Evolutionary conservation across 2,797 vertebrate species (phyloP).

Genomic region (Paramormyrops hopkinsi): DNA sequence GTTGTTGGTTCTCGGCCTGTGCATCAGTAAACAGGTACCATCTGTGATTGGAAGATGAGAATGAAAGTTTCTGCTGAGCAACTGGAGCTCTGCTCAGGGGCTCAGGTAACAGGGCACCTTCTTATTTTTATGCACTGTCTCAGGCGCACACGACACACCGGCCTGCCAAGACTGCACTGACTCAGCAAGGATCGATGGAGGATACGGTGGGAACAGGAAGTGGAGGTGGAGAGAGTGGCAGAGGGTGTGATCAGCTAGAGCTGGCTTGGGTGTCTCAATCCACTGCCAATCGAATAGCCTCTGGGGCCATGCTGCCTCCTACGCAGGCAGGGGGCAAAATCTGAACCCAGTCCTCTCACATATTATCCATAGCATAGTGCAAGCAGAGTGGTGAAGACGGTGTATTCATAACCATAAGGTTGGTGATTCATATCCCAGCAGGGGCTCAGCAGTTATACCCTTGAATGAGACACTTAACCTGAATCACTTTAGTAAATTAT

Average conservation of each 20-base stretch:
- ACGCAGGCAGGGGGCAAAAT: neutral
- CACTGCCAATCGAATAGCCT: neutral
- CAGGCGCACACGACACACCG: neutral
- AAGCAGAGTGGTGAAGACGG: neutral
- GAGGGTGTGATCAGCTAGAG: neutral
- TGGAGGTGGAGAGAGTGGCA: neutral
- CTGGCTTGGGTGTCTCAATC: neutral
- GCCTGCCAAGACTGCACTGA: neutral
- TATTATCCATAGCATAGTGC: neutral
- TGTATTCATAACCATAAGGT: neutral
- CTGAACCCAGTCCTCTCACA: neutral
- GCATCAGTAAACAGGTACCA: neutral
- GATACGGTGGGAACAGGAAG: neutral
- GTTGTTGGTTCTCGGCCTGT: neutral
- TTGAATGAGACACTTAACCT: slow-evolving; percentile 1
- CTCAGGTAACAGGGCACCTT: neutral
- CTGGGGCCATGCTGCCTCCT: neutral
- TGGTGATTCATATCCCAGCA: neutral
- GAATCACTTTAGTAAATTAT: neutral
- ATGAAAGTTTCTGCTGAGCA: neutral
- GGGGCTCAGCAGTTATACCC: neutral
- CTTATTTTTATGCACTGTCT: neutral
- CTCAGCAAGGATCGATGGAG: neutral
- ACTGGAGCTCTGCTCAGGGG: neutral
- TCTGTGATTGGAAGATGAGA: neutral